These are phyloP conservation scores for Epiblema foenella DNA, from an alignment of 2,888 invertebrate genomes.

Conservation along the genomic window DNA sequence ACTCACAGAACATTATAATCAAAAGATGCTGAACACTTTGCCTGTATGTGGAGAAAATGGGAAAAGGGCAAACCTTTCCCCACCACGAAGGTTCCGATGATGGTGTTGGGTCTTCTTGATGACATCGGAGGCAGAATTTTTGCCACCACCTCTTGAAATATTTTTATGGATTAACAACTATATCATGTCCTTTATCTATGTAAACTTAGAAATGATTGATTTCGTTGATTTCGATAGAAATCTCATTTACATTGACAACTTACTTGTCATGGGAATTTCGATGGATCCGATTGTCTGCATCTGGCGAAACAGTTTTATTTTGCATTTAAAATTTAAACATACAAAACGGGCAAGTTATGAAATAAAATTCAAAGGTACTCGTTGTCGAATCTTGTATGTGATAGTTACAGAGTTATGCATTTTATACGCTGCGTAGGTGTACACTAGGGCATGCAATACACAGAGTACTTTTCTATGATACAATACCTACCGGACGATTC, in stretches of 20 bases:
- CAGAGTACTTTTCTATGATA: too few species aligned
- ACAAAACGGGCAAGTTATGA: neutral
- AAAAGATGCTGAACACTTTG: constrained; percentile 72
- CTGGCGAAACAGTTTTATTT: constrained; percentile 24
- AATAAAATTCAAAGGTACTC: neutral
- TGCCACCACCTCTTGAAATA: constrained; percentile 85
- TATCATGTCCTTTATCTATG: neutral
- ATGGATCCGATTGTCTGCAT: constrained; percentile 5
- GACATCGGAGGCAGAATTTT: constrained; percentile 87
- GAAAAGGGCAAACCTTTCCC: constrained; percentile 88
- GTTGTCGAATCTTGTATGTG: neutral
- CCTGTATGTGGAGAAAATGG: constrained; percentile 89
- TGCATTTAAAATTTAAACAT: constrained; percentile 12
- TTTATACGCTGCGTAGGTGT: neutral
- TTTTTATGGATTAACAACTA: neutral
- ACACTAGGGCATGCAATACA: too few species aligned
- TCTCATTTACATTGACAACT: constrained; percentile 4
- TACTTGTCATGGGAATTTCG: constrained; percentile 34
- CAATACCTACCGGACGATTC: too few species aligned
- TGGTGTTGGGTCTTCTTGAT: constrained; percentile 82
- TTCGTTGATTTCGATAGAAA: too few species aligned
- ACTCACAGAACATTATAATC: constrained; percentile 76
- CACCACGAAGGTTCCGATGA: constrained; percentile 89
- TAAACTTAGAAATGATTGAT: too few species aligned
- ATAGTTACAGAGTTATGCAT: neutral